phyloP scores from a whole-genome alignment of 2,113 vertebrate genomes.

The Microcebus lehilahytsara region DNA sequence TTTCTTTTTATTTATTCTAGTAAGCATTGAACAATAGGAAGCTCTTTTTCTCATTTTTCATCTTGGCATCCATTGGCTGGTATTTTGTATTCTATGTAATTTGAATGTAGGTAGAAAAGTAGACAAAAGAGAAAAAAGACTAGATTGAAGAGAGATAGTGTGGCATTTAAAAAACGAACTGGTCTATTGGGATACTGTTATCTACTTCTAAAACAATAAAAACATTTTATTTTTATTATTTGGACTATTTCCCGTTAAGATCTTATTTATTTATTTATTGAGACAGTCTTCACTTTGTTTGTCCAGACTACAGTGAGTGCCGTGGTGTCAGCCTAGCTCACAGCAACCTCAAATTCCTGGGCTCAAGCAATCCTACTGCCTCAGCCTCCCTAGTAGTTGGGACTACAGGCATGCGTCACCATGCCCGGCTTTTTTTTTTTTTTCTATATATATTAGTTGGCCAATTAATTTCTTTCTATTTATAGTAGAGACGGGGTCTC shows the following conservation, averaged over 20 bases:
- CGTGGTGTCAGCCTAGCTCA: too few species aligned
- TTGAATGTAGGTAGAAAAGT: conserved; percentile 17
- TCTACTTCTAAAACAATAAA: not conserved
- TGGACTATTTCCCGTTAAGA: not conserved
- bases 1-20: not conserved
- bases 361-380: too few species aligned
- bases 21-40: not conserved
- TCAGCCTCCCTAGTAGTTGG: too few species aligned
- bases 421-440: too few species aligned
- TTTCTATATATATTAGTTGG: too few species aligned
- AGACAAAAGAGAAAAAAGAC: not conserved
- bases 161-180: not conserved
- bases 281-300: too few species aligned
- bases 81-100: conserved; percentile 32
- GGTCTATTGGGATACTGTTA: not conserved
- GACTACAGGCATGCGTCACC: too few species aligned
- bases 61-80: not conserved
- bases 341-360: too few species aligned
- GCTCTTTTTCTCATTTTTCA: conserved; percentile 23
- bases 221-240: not conserved
- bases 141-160: not conserved
- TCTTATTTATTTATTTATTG: not conserved
- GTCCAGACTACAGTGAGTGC: too few species aligned
- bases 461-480: too few species aligned
- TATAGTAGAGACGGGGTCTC: too few species aligned